Percentiles rank a stretch among this genome's conserved stretches.
Evolutionary conservation across 2,113 vertebrate genomes (phyloP).

Genomic region (Turnix velox): DNA sequence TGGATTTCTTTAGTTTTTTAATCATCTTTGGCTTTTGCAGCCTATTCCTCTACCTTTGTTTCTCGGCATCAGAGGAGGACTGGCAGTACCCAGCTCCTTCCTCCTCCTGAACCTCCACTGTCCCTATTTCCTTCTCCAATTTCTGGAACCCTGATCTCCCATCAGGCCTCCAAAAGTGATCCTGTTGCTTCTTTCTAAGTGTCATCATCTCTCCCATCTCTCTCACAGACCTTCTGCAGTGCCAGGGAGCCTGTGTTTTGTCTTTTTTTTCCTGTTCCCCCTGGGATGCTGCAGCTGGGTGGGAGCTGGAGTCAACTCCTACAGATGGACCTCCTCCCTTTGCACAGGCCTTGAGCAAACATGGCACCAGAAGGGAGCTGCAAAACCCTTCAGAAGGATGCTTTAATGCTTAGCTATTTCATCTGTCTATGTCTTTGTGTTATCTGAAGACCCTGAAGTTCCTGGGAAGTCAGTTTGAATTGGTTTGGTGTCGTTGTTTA

Average conservation of each 20-base stretch:
- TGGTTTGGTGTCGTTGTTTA: not conserved
- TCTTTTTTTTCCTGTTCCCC: not conserved
- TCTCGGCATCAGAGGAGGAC: not conserved
- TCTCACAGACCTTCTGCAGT: not conserved
- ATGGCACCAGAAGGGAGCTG: not conserved
- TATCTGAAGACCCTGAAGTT: not conserved
- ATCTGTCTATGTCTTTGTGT: not conserved
- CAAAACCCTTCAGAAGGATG: not conserved
- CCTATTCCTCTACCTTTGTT: not conserved
- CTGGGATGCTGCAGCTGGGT: rapidly evolving
- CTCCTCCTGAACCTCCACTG: not conserved
- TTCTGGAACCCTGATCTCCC: not conserved
- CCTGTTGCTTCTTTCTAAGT: not conserved
- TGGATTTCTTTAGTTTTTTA: not conserved
- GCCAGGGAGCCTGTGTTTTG: not conserved
- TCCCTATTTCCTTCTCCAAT: not conserved
- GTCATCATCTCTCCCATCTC: not conserved
- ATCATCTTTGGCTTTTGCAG: not conserved
- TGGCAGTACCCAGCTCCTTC: not conserved
- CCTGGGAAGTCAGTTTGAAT: not conserved
- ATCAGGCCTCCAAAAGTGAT: not conserved
- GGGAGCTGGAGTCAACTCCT: not conserved
- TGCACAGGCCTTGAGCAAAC: not conserved
- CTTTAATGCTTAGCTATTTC: not conserved
- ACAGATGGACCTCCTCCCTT: not conserved